phyloP scores from a whole-genome alignment of 2,888 invertebrate genomes.

The Campoplex nolae region DNA sequence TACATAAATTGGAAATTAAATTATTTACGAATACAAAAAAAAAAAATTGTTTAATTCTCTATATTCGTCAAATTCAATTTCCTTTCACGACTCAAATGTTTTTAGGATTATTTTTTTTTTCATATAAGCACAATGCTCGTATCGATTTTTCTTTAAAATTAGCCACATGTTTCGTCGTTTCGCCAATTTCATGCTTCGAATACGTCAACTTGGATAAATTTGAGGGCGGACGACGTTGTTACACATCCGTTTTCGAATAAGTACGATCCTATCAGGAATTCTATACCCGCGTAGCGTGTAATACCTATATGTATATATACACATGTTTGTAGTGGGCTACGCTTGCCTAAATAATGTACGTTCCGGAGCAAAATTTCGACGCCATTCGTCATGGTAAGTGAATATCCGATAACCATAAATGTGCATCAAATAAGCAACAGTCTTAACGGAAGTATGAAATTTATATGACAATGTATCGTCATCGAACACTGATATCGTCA shows the following conservation, averaged over 20 bases:
- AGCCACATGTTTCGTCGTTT: constrained; percentile 3
- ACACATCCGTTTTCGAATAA: constrained; percentile 41
- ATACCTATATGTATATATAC: neutral
- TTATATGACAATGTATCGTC: constrained; percentile 12
- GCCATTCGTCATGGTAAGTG: constrained; percentile 37
- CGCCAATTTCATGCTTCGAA: constrained; percentile 42
- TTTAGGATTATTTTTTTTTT: neutral
- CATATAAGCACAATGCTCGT: neutral
- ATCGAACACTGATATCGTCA: neutral
- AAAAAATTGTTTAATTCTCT: constrained; percentile 1
- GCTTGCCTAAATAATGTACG: constrained; percentile 38
- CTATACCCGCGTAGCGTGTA: constrained; percentile 31
- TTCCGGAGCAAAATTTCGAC: constrained; percentile 41
- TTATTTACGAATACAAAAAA: neutral
- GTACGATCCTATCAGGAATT: constrained; percentile 36
- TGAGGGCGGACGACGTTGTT: constrained; percentile 16
- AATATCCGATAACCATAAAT: constrained; percentile 23
- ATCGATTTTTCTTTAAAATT: constrained; percentile 6
- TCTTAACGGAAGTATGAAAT: constrained; percentile 14
- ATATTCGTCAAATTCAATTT: neutral
- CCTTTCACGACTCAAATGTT: neutral
- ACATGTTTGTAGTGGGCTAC: constrained; percentile 28
- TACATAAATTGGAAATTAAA: neutral
- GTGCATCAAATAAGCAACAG: neutral
- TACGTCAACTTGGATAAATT: constrained; percentile 24